Conservation (phyloP, 2,888 invertebrate species). For the Nomada fabriciana region DNA sequence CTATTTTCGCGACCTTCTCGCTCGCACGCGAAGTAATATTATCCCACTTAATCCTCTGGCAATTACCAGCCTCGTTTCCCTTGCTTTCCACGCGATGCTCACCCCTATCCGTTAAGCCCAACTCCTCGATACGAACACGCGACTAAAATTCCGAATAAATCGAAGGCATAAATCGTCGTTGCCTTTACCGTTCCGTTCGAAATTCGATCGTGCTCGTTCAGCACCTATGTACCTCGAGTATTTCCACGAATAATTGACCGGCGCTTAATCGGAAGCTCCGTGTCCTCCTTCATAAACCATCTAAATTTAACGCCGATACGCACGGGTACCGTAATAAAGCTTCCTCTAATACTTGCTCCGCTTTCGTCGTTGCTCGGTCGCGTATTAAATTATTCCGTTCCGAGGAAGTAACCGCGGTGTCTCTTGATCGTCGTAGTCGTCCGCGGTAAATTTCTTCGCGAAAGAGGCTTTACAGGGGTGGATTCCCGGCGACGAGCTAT, state of each 20-base stretch:
- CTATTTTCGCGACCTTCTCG: slow-evolving; percentile 63
- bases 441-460: slow-evolving; percentile 24
- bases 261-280: too few species aligned
- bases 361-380: neutral
- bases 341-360: neutral
- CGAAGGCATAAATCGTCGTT: neutral
- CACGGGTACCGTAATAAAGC: neutral
- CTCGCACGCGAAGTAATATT: slow-evolving; percentile 48
- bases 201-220: too few species aligned
- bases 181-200: neutral
- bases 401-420: neutral
- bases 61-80: slow-evolving; percentile 28
- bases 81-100: neutral
- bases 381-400: slow-evolving; percentile 28
- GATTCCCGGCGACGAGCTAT: neutral
- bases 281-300: neutral
- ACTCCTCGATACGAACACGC: neutral
- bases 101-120: neutral
- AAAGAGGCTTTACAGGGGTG: slow-evolving; percentile 17
- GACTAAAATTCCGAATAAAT: neutral
- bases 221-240: neutral
- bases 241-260: neutral
- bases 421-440: neutral
- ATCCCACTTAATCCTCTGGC: slow-evolving; percentile 44
- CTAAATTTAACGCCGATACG: neutral